Evolutionary conservation across 2,113 vertebrate species (phyloP).

Genomic region (Bos taurus): DNA sequence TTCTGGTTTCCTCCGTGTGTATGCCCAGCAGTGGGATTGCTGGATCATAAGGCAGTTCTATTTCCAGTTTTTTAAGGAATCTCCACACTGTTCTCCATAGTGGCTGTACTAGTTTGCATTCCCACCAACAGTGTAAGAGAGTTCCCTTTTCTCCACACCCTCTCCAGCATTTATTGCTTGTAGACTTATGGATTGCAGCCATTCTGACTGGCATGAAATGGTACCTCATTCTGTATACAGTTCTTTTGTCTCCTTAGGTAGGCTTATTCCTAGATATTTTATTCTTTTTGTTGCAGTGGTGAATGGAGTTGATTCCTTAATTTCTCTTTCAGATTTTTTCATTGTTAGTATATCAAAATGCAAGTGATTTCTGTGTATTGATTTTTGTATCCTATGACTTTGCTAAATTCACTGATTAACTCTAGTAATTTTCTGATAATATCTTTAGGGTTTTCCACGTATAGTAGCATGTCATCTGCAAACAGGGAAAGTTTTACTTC

Average conservation of each 20-base stretch:
- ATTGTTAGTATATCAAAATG: background rate
- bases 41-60: too few species aligned
- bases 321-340: background rate
- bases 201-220: too few species aligned
- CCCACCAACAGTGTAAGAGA: too few species aligned
- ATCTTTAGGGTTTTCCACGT: background rate
- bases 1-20: too few species aligned
- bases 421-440: background rate
- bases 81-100: too few species aligned
- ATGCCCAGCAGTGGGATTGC: too few species aligned
- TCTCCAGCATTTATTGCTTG: too few species aligned
- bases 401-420: background rate
- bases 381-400: background rate
- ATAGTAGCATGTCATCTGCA: background rate
- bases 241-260: background rate
- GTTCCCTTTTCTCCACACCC: too few species aligned
- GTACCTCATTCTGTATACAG: background rate
- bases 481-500: background rate
- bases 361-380: background rate
- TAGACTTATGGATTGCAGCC: too few species aligned
- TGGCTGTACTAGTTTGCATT: too few species aligned
- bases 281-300: background rate
- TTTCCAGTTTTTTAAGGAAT: too few species aligned
- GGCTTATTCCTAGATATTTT: background rate
- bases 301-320: background rate